phyloP scores from a whole-genome alignment of 2,797 vertebrate species.

The Lutra lutra region DNA sequence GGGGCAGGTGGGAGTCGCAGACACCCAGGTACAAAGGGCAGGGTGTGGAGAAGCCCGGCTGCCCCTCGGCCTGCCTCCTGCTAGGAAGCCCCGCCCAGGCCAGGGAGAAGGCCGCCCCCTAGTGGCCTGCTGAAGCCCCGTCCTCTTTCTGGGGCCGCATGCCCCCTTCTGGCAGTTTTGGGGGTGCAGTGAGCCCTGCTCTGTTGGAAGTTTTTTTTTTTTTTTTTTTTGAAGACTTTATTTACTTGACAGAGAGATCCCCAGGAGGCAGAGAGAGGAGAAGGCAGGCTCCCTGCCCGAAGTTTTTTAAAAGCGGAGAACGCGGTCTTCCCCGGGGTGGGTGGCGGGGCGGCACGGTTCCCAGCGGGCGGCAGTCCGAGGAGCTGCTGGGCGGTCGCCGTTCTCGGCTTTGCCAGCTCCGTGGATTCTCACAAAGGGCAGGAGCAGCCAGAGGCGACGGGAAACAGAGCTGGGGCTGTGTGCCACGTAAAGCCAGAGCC shows the following conservation, averaged over 20 bases:
- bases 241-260: too few species aligned
- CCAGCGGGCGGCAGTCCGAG: neutral
- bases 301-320: neutral
- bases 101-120: neutral
- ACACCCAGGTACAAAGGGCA: neutral
- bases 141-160: neutral
- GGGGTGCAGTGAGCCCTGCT: neutral
- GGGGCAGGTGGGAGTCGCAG: neutral
- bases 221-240: too few species aligned
- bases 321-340: neutral
- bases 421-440: accelerated
- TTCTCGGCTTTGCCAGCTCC: accelerated
- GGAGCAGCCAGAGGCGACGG: accelerated
- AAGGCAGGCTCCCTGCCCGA: neutral
- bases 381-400: accelerated
- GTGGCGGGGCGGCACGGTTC: accelerated
- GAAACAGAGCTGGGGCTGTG: accelerated
- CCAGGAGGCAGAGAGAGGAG: too few species aligned
- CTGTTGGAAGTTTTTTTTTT: neutral
- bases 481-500: neutral
- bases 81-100: neutral
- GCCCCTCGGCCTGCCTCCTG: neutral
- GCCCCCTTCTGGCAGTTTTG: neutral
- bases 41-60: neutral
- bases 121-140: neutral